Evolutionary conservation across 2,797 vertebrate species (phyloP).

Genomic region (Carcharodon carcharias): DNA sequence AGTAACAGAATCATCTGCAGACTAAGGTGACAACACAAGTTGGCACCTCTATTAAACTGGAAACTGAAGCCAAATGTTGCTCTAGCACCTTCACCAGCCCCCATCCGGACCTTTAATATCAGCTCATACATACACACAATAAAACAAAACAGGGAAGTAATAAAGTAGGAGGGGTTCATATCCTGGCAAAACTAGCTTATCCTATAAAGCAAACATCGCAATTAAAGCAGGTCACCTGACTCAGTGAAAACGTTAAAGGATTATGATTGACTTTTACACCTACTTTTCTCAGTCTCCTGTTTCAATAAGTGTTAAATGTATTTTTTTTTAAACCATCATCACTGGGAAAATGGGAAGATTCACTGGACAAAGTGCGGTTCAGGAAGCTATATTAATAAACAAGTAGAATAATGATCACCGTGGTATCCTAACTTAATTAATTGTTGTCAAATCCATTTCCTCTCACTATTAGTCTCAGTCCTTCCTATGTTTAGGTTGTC

Average conservation of each 20-base stretch:
- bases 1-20: background rate
- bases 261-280: background rate
- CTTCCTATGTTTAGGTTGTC: background rate
- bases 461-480: background rate
- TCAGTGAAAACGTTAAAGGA: background rate
- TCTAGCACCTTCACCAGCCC: background rate
- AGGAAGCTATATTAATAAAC: background rate
- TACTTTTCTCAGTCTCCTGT: background rate
- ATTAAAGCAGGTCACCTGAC: background rate
- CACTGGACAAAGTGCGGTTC: background rate
- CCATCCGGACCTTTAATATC: background rate
- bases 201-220: background rate
- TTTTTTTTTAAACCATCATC: background rate
- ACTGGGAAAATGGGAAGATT: background rate
- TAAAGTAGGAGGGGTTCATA: background rate
- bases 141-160: background rate
- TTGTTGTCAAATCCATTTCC: conserved; percentile 3
- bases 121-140: background rate
- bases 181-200: background rate
- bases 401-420: background rate
- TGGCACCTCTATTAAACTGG: background rate
- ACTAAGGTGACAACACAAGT: background rate
- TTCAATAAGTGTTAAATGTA: background rate
- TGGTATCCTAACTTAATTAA: background rate
- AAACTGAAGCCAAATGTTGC: background rate